Percentiles rank a stretch among this genome's conserved stretches.
Evolutionary conservation across 2,797 vertebrate genomes (phyloP).

Genomic region (Hoplostethus mediterraneus): DNA sequence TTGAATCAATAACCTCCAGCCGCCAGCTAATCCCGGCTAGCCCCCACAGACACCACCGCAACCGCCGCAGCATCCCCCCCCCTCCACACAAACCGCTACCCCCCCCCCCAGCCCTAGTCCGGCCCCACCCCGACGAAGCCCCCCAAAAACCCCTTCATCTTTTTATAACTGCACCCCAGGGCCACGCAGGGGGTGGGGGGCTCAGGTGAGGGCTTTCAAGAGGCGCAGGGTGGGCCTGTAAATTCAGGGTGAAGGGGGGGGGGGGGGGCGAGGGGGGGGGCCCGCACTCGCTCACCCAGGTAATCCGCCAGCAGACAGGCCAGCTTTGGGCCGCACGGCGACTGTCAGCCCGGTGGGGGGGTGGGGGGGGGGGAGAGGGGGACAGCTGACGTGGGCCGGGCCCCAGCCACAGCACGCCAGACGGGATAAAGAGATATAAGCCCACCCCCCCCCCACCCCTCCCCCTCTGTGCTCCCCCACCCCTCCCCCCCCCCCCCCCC

Average conservation of each 20-base stretch:
- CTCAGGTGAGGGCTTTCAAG: conserved; percentile 78
- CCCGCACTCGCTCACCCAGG: conserved; percentile 73
- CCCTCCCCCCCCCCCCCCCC: conserved; percentile 54
- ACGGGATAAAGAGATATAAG: conserved; percentile 87
- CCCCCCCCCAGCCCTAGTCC: conserved; percentile 59
- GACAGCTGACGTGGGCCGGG: conserved; percentile 81
- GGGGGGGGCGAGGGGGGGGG: conserved; percentile 69
- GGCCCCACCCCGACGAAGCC: conserved; percentile 45
- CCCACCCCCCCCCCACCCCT: conserved; percentile 15
- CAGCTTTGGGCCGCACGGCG: conserved; percentile 78
- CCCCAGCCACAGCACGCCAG: conserved; percentile 80
- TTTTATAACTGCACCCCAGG: conserved; percentile 80
- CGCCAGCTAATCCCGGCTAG: conserved; percentile 78
- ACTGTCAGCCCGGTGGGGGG: conserved; percentile 77
- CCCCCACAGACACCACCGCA: conserved; percentile 65
- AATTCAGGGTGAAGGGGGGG: conserved; percentile 57
- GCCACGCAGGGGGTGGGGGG: conserved; percentile 68
- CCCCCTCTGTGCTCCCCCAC: conserved; percentile 47
- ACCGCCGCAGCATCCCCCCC: conserved; percentile 37
- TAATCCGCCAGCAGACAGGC: conserved; percentile 86
- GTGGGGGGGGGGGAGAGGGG: conserved; percentile 68
- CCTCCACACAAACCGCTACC: conserved; percentile 49
- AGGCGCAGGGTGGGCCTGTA: conserved; percentile 31
- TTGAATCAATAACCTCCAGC: conserved; percentile 85
- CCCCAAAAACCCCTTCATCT: conserved; percentile 77